Conservation (phyloP, 1,140 invertebrate species). For the Drosophila sucinea region DNA sequence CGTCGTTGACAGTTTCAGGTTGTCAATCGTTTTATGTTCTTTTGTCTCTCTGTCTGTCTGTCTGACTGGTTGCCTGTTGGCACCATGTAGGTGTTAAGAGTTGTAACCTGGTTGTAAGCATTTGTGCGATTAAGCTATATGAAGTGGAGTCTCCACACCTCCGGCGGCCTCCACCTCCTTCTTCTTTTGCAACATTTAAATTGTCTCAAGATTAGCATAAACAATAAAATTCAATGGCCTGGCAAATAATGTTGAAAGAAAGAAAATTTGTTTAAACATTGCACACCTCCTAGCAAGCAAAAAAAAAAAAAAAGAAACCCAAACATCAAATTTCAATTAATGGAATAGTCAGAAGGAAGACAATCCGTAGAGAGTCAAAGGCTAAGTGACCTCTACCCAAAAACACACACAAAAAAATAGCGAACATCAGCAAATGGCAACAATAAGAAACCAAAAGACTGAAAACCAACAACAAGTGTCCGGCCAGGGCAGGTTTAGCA, state of each 20-base stretch:
- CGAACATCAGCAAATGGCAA: slow-evolving; percentile 26
- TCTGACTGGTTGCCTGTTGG: background rate
- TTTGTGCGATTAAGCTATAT: slow-evolving; percentile 60
- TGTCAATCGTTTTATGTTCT: slow-evolving; percentile 69
- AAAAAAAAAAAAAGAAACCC: slow-evolving; percentile 15
- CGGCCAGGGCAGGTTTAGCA: slow-evolving; percentile 20
- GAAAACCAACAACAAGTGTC: slow-evolving; percentile 58
- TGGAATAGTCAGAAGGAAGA: slow-evolving; percentile 59
- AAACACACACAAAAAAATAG: slow-evolving; percentile 23
- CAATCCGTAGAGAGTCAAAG: slow-evolving; percentile 31
- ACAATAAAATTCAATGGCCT: slow-evolving; percentile 19
- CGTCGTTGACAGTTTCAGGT: slow-evolving; percentile 72
- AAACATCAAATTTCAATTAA: slow-evolving; percentile 76
- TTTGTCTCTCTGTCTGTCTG: background rate
- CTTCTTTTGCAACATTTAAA: slow-evolving; percentile 43
- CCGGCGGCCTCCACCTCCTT: background rate
- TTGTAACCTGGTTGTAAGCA: slow-evolving; percentile 44
- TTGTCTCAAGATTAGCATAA: slow-evolving; percentile 54
- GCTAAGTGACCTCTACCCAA: slow-evolving; percentile 46
- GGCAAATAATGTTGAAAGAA: background rate
- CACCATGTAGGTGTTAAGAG: slow-evolving; percentile 59
- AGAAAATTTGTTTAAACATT: slow-evolving; percentile 26
- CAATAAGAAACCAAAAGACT: background rate
- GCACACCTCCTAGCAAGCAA: slow-evolving; percentile 16
- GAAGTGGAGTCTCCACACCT: slow-evolving; percentile 46